Conservation (phyloP, 2,797 vertebrate genomes). For the Oryzias dopingdopingensis region DNA sequence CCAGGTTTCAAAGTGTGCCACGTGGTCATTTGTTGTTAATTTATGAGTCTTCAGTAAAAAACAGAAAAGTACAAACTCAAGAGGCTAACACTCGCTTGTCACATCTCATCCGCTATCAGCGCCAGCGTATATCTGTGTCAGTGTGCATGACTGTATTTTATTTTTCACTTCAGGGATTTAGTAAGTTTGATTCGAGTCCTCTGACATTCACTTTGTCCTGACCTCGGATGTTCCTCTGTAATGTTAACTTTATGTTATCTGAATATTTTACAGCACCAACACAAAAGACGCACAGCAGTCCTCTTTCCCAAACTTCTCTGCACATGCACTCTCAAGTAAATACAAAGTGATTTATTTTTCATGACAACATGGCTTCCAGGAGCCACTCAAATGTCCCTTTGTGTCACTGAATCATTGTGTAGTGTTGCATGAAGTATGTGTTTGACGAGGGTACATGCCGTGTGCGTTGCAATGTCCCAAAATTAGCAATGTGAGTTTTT, state of each 20-base stretch:
- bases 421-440: conserved; percentile 31
- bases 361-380: conserved; percentile 51
- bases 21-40: too few species aligned
- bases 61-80: too few species aligned
- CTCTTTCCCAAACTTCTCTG: background rate
- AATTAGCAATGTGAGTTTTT: too few species aligned
- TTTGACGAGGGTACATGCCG: background rate
- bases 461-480: too few species aligned
- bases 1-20: too few species aligned
- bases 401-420: conserved; percentile 41
- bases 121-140: background rate
- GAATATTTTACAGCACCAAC: conserved; percentile 14
- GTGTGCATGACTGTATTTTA: background rate
- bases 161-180: background rate
- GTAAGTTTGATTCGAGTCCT: conserved; percentile 9
- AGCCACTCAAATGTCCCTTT: conserved; percentile 35
- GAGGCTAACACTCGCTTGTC: background rate
- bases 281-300: background rate
- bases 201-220: conserved; percentile 20
- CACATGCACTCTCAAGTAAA: conserved; percentile 6
- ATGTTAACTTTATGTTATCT: conserved; percentile 19
- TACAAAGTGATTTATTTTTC: conserved; percentile 39
- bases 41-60: too few species aligned
- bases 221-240: conserved; percentile 5
- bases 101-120: background rate